Evolutionary conservation across 53 echinoderm and acorn worm genomes (phyloP), one percentile per base, ranked within the genome.

Genomic region (Holothuria scabra): DNA sequence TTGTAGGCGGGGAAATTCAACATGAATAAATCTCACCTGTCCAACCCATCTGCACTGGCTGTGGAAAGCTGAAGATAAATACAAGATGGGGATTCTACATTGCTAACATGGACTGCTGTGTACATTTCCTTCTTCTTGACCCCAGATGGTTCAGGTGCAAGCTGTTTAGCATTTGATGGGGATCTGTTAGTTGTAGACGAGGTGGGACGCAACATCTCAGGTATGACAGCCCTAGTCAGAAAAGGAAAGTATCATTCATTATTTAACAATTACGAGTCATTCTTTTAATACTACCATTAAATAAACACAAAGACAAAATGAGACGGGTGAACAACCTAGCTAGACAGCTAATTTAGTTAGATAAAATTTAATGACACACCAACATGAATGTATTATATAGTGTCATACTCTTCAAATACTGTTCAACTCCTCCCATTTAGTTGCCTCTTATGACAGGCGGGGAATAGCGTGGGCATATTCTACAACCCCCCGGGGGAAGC

Each of bases 21-120:
- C n/a, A n/a, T n/a, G n/a, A n/a, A n/a, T n/a, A n/a, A 30, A 10
- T 28, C 81, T 28, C 76, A 96, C 97, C 92, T 90, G 67, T 96
- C 94, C 20, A 96, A 70, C 6, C 93, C 93, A 84, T 96, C 94
- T 75, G 88, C 90, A 13, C 93, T 92, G 13, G 93, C 94, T 7
- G 97, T 90, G 11, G 92, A 86, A 2, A 94, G 92, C 85, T 97
- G 97, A 9, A 97, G 89, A 74, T 87, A 94, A 32, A 97, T 85
- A 82, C 94, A 94, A 1, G 89, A 86, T 7, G 97, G 97, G n/a
- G 91, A 92, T 33, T 94, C 94, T 12, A 94, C 88, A 37, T 97
- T 90, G 74, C 97, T 97, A 65, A 97, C 85, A 49, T 92, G 88
- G 28, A 97, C 97, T 3, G 86, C 87, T 0, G 92, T 94, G 81